These are phyloP conservation scores for Diplazon laetatorius DNA, from an alignment of 2,888 invertebrate species.

Conservation along the genomic window DNA sequence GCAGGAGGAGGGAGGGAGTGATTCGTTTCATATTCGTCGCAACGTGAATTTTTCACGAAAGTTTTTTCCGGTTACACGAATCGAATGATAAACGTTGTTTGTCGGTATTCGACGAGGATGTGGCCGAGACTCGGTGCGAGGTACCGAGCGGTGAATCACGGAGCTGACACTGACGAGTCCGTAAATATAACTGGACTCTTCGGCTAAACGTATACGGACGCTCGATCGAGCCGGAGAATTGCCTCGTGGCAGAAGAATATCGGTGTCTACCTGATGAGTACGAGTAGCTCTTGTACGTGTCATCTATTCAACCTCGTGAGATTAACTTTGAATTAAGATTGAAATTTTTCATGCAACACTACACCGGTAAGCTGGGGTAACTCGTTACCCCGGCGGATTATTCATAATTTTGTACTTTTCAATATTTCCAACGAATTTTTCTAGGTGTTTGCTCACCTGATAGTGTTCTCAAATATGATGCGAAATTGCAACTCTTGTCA, in stretches of 20 bases:
- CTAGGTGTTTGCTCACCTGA: no score
- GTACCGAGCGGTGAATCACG: slow-evolving; percentile 69
- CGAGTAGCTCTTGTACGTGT: neutral
- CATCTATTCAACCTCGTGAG: neutral
- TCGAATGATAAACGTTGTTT: slow-evolving; percentile 8
- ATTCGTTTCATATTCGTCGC: neutral
- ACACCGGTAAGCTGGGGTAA: no score
- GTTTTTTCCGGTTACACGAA: slow-evolving; percentile 13
- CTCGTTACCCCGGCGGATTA: no score
- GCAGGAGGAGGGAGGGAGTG: no score
- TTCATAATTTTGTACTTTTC: no score
- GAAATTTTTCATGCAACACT: no score
- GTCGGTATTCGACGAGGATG: slow-evolving; percentile 33
- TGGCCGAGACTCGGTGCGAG: slow-evolving; percentile 16
- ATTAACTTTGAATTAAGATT: no score
- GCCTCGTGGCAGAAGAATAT: neutral
- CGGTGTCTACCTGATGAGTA: slow-evolving; percentile 22
- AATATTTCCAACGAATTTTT: no score
- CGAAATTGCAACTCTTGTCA: no score
- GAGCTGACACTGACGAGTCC: slow-evolving; percentile 60
- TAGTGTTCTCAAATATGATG: no score
- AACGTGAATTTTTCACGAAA: slow-evolving; percentile 3
- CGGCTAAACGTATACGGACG: slow-evolving; percentile 38
- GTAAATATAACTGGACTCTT: slow-evolving; percentile 72
- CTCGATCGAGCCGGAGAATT: slow-evolving; percentile 10